Conservation (phyloP, 2,888 invertebrate genomes). For the Cyclophora punctaria region DNA sequence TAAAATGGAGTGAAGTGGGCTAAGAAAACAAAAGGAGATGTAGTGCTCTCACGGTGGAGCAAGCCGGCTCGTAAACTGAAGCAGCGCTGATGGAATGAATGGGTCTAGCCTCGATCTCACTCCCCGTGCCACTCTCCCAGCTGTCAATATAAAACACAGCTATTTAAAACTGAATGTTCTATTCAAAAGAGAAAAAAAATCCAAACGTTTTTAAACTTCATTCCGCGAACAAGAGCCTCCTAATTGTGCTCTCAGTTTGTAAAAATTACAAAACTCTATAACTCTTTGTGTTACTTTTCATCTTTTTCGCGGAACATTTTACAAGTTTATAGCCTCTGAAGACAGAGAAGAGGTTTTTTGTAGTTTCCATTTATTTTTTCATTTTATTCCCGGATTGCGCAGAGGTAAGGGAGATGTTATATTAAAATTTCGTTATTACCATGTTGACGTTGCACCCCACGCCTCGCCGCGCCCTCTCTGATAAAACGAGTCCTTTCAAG, state of each 20-base stretch:
- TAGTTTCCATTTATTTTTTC: slow-evolving; percentile 39
- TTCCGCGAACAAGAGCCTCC: slow-evolving; percentile 24
- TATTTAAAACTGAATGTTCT: slow-evolving; percentile 20
- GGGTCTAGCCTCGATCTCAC: slow-evolving; percentile 26
- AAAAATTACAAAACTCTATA: slow-evolving; percentile 20
- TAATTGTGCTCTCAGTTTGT: slow-evolving; percentile 23
- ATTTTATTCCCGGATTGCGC: slow-evolving; percentile 33
- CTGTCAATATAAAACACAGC: slow-evolving; percentile 33
- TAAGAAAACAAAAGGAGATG: slow-evolving; percentile 45
- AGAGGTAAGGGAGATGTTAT: slow-evolving; percentile 41
- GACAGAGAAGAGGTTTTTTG: slow-evolving; percentile 37
- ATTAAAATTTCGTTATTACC: slow-evolving; percentile 62
- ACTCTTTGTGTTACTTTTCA: slow-evolving; percentile 27
- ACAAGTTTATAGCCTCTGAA: slow-evolving; percentile 38
- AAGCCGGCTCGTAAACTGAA: slow-evolving; percentile 55
- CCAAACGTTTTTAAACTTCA: slow-evolving; percentile 11
- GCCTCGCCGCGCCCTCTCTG: slow-evolving; percentile 8
- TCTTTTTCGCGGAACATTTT: slow-evolving; percentile 18
- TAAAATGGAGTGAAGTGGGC: slow-evolving; percentile 41
- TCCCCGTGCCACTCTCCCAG: slow-evolving; percentile 19
- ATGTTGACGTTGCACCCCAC: slow-evolving; percentile 37
- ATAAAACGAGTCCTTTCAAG: slow-evolving; percentile 39
- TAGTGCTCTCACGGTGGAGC: slow-evolving; percentile 53
- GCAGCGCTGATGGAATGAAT: slow-evolving; percentile 44
- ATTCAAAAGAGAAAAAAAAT: slow-evolving; percentile 6